Percentiles rank a stretch among this genome's conserved stretches.
Evolutionary conservation across 2,113 vertebrate genomes (phyloP).

Genomic region (Myxocyprinus asiaticus): DNA sequence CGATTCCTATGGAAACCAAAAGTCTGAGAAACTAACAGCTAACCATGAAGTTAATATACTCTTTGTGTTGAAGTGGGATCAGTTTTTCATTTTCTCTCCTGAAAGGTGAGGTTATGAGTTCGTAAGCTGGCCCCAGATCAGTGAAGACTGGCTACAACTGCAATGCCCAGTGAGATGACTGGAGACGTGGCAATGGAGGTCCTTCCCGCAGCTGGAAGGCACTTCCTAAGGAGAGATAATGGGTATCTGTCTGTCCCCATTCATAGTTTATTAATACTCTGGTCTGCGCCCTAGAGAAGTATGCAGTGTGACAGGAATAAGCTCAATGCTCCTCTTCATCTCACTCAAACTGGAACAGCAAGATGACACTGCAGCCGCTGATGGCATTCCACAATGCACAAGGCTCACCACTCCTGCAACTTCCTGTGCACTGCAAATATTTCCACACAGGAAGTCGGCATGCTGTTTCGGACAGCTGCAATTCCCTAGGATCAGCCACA

Average conservation of each 20-base stretch:
- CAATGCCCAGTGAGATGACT: background rate
- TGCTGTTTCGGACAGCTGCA: too few relatives aligned
- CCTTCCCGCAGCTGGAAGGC: background rate
- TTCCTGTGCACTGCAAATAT: conserved; percentile 46
- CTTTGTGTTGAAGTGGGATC: background rate
- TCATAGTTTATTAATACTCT: conserved; percentile 57
- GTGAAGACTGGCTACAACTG: background rate
- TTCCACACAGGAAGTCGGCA: too few relatives aligned
- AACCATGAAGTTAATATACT: background rate
- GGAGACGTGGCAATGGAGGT: background rate
- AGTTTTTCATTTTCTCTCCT: background rate
- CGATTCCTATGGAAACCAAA: background rate
- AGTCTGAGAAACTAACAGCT: background rate
- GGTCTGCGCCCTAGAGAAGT: conserved; percentile 64
- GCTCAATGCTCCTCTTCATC: conserved; percentile 74
- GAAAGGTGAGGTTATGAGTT: background rate
- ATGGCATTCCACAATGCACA: conserved; percentile 17
- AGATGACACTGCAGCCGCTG: conserved; percentile 51
- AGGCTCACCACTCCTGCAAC: conserved; percentile 62
- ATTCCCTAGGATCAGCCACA: too few relatives aligned
- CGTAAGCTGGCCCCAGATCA: background rate
- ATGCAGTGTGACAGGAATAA: conserved; percentile 60
- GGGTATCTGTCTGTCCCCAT: conserved; percentile 71
- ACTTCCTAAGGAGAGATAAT: conserved; percentile 60
- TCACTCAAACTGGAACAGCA: conserved; percentile 57